These are phyloP conservation scores for Mycteria americana DNA, from an alignment of 2,797 vertebrate species.

Conservation along the genomic window DNA sequence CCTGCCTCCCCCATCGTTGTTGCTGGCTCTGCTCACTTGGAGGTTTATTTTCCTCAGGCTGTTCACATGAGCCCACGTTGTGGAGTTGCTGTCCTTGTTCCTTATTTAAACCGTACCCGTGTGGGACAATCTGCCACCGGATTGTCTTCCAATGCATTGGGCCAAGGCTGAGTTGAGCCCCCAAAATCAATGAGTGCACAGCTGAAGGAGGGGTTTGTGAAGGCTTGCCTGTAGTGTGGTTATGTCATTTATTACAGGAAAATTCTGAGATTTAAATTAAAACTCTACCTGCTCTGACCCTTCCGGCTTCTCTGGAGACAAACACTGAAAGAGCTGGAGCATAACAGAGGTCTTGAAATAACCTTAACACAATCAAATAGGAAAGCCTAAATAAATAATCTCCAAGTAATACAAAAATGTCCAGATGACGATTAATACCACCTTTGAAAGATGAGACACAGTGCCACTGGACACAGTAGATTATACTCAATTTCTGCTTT, in stretches of 20 bases:
- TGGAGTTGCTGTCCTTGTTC: not conserved
- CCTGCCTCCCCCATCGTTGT: not conserved
- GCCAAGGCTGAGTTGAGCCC: not conserved
- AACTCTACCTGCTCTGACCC: not conserved
- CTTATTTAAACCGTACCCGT: not conserved
- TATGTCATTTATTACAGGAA: not conserved
- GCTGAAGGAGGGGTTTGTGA: not conserved
- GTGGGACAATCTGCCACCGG: not conserved
- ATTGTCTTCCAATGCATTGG: accelerated
- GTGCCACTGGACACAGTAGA: not conserved
- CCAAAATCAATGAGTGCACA: not conserved
- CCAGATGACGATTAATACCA: not conserved
- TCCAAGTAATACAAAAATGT: not conserved
- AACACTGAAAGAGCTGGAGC: not conserved
- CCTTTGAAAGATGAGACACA: not conserved
- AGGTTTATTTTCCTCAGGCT: not conserved
- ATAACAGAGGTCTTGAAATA: not conserved
- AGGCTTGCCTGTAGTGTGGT: not conserved
- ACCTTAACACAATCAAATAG: not conserved
- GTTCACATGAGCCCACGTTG: accelerated
- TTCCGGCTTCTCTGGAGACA: not conserved
- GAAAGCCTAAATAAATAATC: not conserved
- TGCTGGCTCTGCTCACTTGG: not conserved
- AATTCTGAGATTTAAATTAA: not conserved
- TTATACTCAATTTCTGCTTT: not conserved